Evolutionary conservation across 2,888 invertebrate species (phyloP).

Genomic region (Scelioninae gen. 1): DNA sequence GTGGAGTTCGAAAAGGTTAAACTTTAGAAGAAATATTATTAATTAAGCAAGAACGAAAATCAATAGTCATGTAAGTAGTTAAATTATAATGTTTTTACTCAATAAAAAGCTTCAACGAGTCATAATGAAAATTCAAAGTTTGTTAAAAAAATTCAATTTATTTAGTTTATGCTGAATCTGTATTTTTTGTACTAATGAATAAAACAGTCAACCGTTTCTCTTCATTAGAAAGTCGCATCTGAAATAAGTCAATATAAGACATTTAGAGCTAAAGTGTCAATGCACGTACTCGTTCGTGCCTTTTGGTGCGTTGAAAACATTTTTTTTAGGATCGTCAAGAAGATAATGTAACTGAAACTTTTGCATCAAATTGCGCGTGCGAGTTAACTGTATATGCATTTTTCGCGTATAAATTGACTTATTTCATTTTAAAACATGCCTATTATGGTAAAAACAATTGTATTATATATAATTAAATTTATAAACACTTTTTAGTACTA

Average conservation of each 20-base stretch:
- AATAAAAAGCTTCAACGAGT: no score
- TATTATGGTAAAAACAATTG: neutral
- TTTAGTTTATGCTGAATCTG: no score
- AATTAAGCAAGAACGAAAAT: no score
- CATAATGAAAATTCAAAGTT: no score
- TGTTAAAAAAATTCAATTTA: no score
- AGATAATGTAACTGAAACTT: slow-evolving; percentile 14
- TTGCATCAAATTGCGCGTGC: slow-evolving; percentile 6
- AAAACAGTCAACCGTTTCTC: slow-evolving; percentile 18
- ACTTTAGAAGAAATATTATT: no score
- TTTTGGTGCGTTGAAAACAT: slow-evolving; percentile 27
- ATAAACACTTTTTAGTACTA: no score
- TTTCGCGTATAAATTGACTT: slow-evolving; percentile 2
- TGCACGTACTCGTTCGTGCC: slow-evolving; percentile 14
- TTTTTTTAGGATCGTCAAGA: slow-evolving; percentile 19
- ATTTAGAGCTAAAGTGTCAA: slow-evolving; percentile 22
- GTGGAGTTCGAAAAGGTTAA: no score
- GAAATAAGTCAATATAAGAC: neutral
- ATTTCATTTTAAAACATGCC: neutral
- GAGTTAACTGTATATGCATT: slow-evolving; percentile 19
- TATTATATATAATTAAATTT: no score
- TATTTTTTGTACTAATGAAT: neutral
- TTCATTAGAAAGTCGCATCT: slow-evolving; percentile 9
- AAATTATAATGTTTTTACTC: no score
- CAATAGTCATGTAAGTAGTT: no score